Percentiles rank a stretch among this genome's conserved stretches.
Conservation (phyloP, 2,113 vertebrate genomes). For the Antechinus stuartii region DNA sequence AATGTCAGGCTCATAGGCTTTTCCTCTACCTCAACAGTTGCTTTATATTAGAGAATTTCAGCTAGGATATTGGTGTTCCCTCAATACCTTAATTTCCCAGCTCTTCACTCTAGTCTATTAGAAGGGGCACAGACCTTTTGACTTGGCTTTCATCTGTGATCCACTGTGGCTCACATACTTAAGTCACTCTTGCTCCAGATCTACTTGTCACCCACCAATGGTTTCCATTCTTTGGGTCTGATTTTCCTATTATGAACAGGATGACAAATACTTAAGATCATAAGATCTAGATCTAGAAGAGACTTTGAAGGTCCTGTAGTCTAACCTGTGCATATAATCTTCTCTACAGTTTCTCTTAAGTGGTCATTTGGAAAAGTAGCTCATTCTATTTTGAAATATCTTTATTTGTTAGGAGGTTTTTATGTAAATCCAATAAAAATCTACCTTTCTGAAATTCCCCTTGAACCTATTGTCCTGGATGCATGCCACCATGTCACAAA, state of each 20-base stretch:
- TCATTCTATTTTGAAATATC: neutral
- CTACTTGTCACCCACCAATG: neutral
- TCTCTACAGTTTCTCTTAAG: neutral
- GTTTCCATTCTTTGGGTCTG: neutral
- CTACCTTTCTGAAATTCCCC: neutral
- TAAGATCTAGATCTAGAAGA: neutral
- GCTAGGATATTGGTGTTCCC: neutral
- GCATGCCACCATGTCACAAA: neutral
- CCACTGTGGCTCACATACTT: neutral
- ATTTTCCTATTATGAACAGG: neutral
- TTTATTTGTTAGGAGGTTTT: neutral
- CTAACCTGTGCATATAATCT: neutral
- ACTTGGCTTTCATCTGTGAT: neutral
- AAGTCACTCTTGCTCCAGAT: neutral
- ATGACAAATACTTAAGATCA: neutral
- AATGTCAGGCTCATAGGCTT: neutral
- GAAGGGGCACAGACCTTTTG: neutral
- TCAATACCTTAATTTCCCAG: neutral
- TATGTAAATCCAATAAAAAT: neutral
- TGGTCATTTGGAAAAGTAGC: neutral
- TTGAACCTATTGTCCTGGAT: neutral
- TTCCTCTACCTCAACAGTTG: neutral
- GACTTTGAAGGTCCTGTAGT: neutral
- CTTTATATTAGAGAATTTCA: neutral
- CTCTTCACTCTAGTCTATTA: neutral